Evolutionary conservation across 2,797 vertebrate species (phyloP), one percentile per base, ranked within the genome.

Genomic region (Myotis vivesi): DNA sequence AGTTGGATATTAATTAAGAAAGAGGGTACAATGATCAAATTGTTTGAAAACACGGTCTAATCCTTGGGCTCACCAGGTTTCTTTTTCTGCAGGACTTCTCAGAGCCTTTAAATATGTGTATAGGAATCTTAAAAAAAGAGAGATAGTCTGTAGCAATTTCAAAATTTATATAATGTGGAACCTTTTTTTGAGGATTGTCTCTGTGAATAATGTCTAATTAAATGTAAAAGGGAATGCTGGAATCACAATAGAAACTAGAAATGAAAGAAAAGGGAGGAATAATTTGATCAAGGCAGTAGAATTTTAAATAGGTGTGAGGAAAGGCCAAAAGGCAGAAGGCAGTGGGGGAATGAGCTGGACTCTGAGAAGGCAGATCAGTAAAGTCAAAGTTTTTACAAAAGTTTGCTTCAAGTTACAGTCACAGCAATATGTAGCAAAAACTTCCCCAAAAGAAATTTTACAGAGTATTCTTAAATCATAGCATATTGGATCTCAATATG

Each of bases 141-240:
- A 82, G 19, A 64, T 46, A 41, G 66, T 76, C 55, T 19, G 16
- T 66, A 53, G 49, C 23, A 66, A 79, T 69, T 84, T 86, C 23
- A 94, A 69, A 89, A 41, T 10, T 2, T 68, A 15, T 79, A 30
- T 86, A n/a, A 68, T 46, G 20, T 38, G 16, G 19, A 87, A 80
- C 10, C 4, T 36, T 71, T 83, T 22, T 41, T 9, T 12, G 38
- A 49, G 33, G 23, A 59, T 76, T 30, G 19, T 71, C 16, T 57
- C 91, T 53, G 41, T 81, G 38, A 81, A 38, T 92, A 95, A 84
- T 79, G 23, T 82, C 46, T 83, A 6, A 66, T 55, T 77, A 82
- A 53, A 72, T 33, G 77, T 57, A 76, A 46, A 44, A 44, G 8
- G 33, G n/a, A 73, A 68, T 90, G 73, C 20, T 73, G 66, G 4